Conservation (phyloP, 1,140 invertebrate species). For the Argopecten irradians region DNA sequence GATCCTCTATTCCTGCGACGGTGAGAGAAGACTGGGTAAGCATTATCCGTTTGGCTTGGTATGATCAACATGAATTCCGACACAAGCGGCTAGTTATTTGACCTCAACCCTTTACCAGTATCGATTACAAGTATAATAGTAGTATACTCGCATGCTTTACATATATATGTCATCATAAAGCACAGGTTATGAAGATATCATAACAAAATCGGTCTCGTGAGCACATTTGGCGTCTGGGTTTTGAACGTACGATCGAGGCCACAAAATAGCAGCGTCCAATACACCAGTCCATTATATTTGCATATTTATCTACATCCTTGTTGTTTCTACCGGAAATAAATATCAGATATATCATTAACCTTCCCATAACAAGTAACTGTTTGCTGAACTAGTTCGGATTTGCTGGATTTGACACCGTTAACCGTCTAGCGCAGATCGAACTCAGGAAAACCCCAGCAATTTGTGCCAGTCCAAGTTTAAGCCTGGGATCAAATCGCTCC, state of each 20-base stretch:
- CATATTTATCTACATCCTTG: background rate
- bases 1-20: no score
- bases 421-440: background rate
- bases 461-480: background rate
- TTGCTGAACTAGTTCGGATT: background rate
- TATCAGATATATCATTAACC: background rate
- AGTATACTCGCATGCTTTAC: background rate
- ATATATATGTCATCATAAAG: background rate
- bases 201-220: conserved; percentile 9
- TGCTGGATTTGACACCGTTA: background rate
- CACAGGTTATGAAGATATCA: background rate
- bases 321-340: background rate
- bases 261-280: background rate
- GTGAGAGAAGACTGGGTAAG: background rate
- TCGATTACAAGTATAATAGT: background rate
- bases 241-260: background rate
- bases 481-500: background rate
- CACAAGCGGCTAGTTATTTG: background rate
- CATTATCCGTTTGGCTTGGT: background rate
- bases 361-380: background rate
- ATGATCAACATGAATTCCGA: background rate
- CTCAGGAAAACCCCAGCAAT: background rate
- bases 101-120: background rate
- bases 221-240: background rate
- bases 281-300: background rate